A percentile compares a stretch with the other conserved stretches of the same genome.
phyloP scores from a whole-genome alignment of 2,888 invertebrate species.

The Drosophila subquinaria region DNA sequence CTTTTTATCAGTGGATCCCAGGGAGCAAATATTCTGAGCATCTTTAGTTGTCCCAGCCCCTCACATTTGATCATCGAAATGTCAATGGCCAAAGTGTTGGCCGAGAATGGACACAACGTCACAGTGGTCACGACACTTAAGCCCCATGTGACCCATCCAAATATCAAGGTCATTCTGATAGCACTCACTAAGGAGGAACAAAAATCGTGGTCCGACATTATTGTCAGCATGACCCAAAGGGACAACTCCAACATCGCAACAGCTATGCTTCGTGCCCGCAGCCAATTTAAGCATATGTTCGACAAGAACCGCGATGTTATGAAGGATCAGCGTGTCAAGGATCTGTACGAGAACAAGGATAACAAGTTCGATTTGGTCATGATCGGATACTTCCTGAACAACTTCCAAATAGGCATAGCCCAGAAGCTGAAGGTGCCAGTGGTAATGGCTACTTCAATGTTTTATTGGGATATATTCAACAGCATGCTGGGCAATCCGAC shows the following conservation, averaged over 20 bases:
- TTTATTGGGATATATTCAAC: conserved; percentile 49
- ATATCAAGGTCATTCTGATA: conserved; percentile 66
- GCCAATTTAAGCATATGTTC: conserved; percentile 30
- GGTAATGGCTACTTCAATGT: conserved; percentile 38
- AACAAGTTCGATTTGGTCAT: conserved; percentile 82
- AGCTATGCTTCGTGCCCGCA: conserved; percentile 16
- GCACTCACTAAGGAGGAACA: conserved; percentile 53
- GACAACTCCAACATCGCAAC: conserved; percentile 50
- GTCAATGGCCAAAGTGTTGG: conserved; percentile 74
- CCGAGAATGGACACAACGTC: conserved; percentile 83
- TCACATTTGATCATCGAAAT: conserved; percentile 83
- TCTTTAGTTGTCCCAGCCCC: conserved; percentile 75
- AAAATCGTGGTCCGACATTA: conserved; percentile 9
- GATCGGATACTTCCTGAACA: conserved; percentile 81
- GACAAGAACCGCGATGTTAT: conserved; percentile 23
- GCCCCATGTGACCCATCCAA: conserved; percentile 63
- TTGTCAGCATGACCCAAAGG: conserved; percentile 43
- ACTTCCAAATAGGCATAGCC: conserved; percentile 72
- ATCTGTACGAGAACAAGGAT: conserved; percentile 72
- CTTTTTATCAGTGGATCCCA: conserved; percentile 24
- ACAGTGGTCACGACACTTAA: conserved; percentile 77
- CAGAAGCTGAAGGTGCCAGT: conserved; percentile 80
- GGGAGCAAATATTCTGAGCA: conserved; percentile 76
- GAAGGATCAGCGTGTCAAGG: conserved; percentile 60
- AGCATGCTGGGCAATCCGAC: conserved; percentile 71